phyloP scores from a whole-genome alignment of 1,140 invertebrate genomes.

The Phocides pigmalion region DNA sequence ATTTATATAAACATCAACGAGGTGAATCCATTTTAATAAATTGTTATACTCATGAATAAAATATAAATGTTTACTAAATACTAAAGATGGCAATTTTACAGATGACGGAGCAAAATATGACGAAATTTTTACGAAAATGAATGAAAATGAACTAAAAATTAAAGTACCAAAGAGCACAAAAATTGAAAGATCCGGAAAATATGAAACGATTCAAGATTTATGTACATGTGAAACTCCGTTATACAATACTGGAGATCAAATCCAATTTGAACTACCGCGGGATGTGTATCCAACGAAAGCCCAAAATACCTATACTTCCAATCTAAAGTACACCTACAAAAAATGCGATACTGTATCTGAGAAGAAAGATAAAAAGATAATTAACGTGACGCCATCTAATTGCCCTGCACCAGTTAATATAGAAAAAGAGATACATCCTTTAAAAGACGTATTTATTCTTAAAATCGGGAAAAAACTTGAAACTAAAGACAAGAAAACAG shows the following conservation, averaged over 20 bases:
- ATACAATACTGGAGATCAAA: slow-evolving; percentile 71
- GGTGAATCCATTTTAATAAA: slow-evolving; percentile 30
- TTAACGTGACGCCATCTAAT: slow-evolving; percentile 70
- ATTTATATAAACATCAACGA: slow-evolving; percentile 35
- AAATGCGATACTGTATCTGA: slow-evolving; percentile 49
- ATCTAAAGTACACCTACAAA: slow-evolving; percentile 69
- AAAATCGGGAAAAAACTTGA: slow-evolving; percentile 78
- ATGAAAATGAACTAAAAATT: slow-evolving; percentile 72
- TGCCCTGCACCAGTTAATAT: slow-evolving; percentile 66
- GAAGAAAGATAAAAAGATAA: slow-evolving; percentile 60
- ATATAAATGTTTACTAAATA: background rate
- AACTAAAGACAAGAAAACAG: slow-evolving; percentile 76
- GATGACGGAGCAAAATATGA: slow-evolving; percentile 59
- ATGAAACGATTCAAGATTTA: slow-evolving; percentile 70
- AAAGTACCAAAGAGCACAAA: slow-evolving; percentile 70
- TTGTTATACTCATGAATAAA: background rate
- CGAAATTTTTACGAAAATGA: slow-evolving; percentile 77
- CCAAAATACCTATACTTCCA: slow-evolving; percentile 58
- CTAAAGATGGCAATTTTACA: slow-evolving; percentile 41
- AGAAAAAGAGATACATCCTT: slow-evolving; percentile 62
- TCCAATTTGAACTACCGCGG: slow-evolving; percentile 69
- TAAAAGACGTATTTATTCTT: slow-evolving; percentile 75
- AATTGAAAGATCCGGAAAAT: slow-evolving; percentile 64
- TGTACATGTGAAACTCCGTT: slow-evolving; percentile 66
- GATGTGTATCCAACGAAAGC: slow-evolving; percentile 49